These are phyloP conservation scores for Cotesia glomerata DNA, from an alignment of 1,140 invertebrate genomes.

Conservation along the genomic window DNA sequence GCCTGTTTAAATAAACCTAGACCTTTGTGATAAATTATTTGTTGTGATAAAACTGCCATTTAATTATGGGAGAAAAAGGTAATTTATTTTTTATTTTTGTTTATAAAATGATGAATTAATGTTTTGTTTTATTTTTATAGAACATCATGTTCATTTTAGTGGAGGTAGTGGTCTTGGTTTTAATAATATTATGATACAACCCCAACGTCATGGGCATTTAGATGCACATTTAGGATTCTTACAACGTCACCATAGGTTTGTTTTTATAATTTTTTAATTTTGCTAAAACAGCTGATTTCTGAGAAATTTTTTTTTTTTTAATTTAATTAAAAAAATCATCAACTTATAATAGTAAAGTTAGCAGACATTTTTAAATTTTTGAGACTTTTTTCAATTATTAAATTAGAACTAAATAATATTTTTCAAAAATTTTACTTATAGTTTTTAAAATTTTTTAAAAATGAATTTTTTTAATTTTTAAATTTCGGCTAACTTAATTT, in stretches of 20 bases:
- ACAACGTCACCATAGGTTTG: constrained; percentile 49
- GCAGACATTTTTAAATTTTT: no score
- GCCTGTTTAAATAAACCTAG: no score
- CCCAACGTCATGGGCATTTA: constrained; percentile 51
- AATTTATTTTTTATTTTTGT: not conserved
- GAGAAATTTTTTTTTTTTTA: no score
- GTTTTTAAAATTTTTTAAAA: no score
- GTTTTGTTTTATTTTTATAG: constrained; percentile 34
- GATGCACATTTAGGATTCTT: constrained; percentile 53
- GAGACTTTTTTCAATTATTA: no score
- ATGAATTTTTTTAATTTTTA: no score
- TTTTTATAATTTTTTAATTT: not conserved
- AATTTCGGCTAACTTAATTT: no score
- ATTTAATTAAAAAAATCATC: no score
- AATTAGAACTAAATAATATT: no score
- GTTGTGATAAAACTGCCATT: not conserved
- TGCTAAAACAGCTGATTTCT: no score
- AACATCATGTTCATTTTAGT: constrained; percentile 55
- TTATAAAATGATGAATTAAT: not conserved
- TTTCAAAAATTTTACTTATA: no score
- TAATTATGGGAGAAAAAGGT: not conserved
- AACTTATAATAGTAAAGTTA: not conserved
- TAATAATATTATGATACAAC: constrained; percentile 54
- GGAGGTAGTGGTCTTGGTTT: constrained; percentile 48
- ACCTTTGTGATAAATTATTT: no score